Percentiles rank a stretch among this genome's conserved stretches.
Conservation (phyloP, 2,797 vertebrate genomes). For the Kryptolebias ocellatus region DNA sequence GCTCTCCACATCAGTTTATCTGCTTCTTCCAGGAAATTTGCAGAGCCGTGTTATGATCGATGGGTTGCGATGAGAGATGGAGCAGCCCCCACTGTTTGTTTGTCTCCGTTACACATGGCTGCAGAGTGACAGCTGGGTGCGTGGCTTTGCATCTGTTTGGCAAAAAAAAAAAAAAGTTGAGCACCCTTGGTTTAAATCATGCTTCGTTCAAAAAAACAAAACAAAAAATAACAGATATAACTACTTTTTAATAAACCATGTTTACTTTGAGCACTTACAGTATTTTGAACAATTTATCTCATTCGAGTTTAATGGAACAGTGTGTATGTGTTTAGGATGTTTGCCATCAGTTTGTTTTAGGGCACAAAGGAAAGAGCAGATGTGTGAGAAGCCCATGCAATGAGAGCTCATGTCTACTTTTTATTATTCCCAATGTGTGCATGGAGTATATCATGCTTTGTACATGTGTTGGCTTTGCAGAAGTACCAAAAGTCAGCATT, state of each 20-base stretch:
- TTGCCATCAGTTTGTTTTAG: slow-evolving; percentile 22
- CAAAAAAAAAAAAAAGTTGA: slow-evolving; percentile 35
- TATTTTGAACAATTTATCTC: no score
- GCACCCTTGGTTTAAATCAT: slow-evolving; percentile 22
- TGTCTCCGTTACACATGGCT: slow-evolving; percentile 69
- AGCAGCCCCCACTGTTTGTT: slow-evolving; percentile 72
- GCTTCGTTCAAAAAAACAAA: slow-evolving; percentile 34
- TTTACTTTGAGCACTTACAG: slow-evolving; percentile 24
- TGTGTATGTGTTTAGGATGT: background rate
- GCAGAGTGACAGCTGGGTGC: slow-evolving; percentile 68
- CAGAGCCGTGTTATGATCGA: slow-evolving; percentile 69
- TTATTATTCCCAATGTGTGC: background rate
- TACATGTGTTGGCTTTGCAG: no score
- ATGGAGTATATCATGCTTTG: no score
- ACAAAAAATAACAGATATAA: slow-evolving; percentile 4
- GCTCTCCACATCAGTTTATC: slow-evolving; percentile 50
- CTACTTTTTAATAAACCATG: slow-evolving; percentile 42
- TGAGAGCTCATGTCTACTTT: background rate
- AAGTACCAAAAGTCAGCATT: no score
- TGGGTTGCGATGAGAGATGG: slow-evolving; percentile 65
- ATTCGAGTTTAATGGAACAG: background rate
- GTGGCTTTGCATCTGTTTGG: slow-evolving; percentile 46
- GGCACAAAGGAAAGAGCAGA: background rate
- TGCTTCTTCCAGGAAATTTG: slow-evolving; percentile 70
- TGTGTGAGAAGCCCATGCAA: no score